Percentiles rank a stretch among this genome's conserved stretches.
Conservation (phyloP, 53 echinoderm and acorn worm species). For the Mesocentrotus franciscanus region DNA sequence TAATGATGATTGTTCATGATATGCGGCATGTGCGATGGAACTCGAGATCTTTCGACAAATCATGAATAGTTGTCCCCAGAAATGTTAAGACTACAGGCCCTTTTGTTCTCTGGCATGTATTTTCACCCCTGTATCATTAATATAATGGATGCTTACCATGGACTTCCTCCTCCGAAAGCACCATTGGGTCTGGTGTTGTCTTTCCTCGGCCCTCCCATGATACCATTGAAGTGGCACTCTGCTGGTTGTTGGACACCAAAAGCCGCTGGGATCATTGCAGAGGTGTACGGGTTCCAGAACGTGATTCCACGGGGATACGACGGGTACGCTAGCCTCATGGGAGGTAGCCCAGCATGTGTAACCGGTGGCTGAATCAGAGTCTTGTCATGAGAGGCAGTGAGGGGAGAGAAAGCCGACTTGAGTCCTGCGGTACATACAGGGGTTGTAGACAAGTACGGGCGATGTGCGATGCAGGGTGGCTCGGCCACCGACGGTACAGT, state of each 20-base stretch:
- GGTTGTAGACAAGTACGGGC: conserved; percentile 86
- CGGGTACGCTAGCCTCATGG: conserved; percentile 91
- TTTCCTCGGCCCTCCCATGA: conserved; percentile 81
- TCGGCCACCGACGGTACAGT: conserved; percentile 60
- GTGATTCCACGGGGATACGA: conserved; percentile 92
- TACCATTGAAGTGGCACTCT: conserved; percentile 85
- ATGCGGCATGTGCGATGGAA: too few species aligned
- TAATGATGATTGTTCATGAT: too few species aligned
- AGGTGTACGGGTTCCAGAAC: conserved; percentile 94
- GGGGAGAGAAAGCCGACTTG: conserved; percentile 98
- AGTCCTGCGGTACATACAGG: conserved; percentile 81
- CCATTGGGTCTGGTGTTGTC: conserved; percentile 83
- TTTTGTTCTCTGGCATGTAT: too few species aligned
- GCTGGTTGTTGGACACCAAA: conserved; percentile 87
- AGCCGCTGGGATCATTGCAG: conserved; percentile 93
- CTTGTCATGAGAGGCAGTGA: conserved; percentile 73
- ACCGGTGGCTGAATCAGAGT: conserved; percentile 76
- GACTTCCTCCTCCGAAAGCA: conserved; percentile 77
- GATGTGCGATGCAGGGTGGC: conserved; percentile 86
- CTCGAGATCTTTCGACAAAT: too few species aligned
- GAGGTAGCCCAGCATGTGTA: conserved; percentile 78
- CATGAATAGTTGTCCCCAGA: too few species aligned
- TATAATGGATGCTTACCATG: conserved; percentile 18
- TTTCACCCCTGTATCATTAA: too few species aligned
- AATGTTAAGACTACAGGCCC: too few species aligned